Conservation (phyloP, 2,888 invertebrate species). For the Nowickia ferox region DNA sequence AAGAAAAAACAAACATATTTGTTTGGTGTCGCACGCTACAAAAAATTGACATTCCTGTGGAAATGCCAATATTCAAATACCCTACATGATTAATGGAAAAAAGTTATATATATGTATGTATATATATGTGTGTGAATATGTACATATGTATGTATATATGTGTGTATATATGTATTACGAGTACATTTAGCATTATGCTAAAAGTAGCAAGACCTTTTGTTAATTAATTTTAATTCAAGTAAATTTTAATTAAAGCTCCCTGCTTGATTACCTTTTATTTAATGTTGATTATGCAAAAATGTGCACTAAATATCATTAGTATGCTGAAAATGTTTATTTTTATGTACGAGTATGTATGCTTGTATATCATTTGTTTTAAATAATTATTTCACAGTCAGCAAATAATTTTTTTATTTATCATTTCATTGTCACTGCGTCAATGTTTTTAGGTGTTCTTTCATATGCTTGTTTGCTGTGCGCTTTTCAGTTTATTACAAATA, state of each 20-base stretch:
- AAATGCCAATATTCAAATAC: neutral
- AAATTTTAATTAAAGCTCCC: constrained; percentile 1
- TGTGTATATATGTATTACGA: too few relatives aligned
- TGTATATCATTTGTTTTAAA: constrained; percentile 11
- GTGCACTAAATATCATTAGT: constrained; percentile 59
- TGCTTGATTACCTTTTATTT: neutral
- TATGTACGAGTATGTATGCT: too few relatives aligned
- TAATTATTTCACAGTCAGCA: constrained; percentile 48
- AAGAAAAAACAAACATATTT: too few relatives aligned
- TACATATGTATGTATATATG: too few relatives aligned
- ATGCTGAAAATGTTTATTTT: constrained; percentile 52
- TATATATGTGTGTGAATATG: too few relatives aligned
- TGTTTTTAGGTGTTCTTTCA: constrained; percentile 47
- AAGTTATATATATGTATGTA: neutral
- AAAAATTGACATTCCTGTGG: too few relatives aligned
- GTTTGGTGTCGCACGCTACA: too few relatives aligned
- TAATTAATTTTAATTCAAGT: neutral
- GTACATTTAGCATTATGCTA: too few relatives aligned
- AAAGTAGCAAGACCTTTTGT: neutral
- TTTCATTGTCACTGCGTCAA: constrained; percentile 69
- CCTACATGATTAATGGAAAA: neutral
- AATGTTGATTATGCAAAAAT: constrained; percentile 37
- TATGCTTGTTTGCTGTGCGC: constrained; percentile 2
- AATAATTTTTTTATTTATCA: constrained; percentile 44
- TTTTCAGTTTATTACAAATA: constrained; percentile 34